Evolutionary conservation across 2,888 invertebrate species (phyloP), one percentile per base, ranked within the genome.

Genomic region (Conchocele bisecta): DNA sequence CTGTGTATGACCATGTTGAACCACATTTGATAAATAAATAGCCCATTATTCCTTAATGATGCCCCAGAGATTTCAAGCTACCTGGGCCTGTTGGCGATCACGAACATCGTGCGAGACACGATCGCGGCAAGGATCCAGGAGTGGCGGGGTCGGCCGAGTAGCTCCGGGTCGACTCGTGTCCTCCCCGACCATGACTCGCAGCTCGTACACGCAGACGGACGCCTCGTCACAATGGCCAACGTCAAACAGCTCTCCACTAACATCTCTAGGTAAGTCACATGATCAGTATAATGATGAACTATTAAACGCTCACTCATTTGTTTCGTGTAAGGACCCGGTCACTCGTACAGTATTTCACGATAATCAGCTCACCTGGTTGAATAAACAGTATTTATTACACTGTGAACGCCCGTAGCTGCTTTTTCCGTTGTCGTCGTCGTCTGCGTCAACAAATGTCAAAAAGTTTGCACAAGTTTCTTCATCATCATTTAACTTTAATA

Each of bases 71-170:
- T 86, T 28, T 75, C 83, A 41, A 85, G 83, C 2, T 87, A 84
- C 39, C 75, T 87, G 15, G 79, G 76, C 31, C 64, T 87, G n/a
- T 73, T 80, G 22, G 82, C 85, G 56, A 83, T 85, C 9, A 81
- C 83, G 15, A 73, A 68, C 28, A 64, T 86, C 17, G 81, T 86
- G 11, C 71, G 71, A 54, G 83, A 85, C 24, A 83, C 75, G 20
- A 75, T 86, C 20, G 75, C 68, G 13, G 37, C 33, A 13, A 76
- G 72, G 56, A 79, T 87, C 7, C 65, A 67, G 7, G 80, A 84
- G 35, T 84, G 83, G 85, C 75, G 87, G 35, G 81, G 81, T 1
- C 50, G 85, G 35, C 86, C 87, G 1, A 81, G 71, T 26, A 86
- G 84, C 54, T 74, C 83, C 7, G 82, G 81, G 0, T 83, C 73